Evolutionary conservation across 1,140 invertebrate species (phyloP).

Genomic region (Akabosia matsudoensis): DNA sequence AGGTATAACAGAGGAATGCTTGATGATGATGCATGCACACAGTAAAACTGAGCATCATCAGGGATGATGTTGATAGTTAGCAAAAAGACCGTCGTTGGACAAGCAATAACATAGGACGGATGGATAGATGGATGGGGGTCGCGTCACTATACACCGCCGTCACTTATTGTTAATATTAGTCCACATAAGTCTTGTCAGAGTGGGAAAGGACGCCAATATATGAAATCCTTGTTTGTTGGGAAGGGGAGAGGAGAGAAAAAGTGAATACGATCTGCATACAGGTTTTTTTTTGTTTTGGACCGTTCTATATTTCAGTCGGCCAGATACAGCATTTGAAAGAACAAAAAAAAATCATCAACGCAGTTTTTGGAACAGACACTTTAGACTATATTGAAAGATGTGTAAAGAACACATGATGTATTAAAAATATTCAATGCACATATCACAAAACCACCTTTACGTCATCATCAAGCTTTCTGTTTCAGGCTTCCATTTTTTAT

Average conservation of each 20-base stretch:
- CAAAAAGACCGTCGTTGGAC: neutral
- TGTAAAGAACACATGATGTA: neutral
- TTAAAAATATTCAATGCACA: neutral
- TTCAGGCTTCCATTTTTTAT: neutral
- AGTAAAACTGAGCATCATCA: neutral
- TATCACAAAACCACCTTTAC: neutral
- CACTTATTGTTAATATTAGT: constrained; percentile 18
- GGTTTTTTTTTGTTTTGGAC: too few relatives aligned
- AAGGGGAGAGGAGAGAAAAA: neutral
- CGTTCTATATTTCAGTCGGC: too few relatives aligned
- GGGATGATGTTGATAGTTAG: neutral
- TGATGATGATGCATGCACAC: neutral
- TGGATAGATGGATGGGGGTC: constrained; percentile 18
- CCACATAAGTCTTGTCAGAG: neutral
- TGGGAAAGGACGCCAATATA: neutral
- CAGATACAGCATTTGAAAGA: neutral
- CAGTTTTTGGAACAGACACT: neutral
- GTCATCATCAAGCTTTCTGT: neutral
- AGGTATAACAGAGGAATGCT: neutral
- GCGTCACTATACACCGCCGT: neutral
- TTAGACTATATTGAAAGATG: neutral
- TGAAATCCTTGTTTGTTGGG: neutral
- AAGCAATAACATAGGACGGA: neutral
- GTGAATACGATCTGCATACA: too few relatives aligned
- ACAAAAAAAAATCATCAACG: neutral